These are phyloP conservation scores for Sander lucioperca DNA, from an alignment of 2,113 vertebrate genomes.

Conservation along the genomic window DNA sequence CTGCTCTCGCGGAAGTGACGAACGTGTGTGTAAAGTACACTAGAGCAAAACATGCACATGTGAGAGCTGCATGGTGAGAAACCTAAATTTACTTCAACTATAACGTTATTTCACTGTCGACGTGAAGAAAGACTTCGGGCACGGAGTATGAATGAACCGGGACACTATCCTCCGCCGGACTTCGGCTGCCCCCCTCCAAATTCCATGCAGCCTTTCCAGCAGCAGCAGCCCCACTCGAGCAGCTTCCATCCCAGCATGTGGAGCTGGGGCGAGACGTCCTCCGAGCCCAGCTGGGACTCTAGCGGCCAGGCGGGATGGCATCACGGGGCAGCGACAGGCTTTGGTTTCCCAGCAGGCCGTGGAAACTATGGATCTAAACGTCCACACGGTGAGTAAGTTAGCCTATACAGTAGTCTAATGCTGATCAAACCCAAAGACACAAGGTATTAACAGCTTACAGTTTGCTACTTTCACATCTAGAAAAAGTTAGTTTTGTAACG, in stretches of 20 bases:
- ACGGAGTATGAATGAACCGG: conserved; percentile 62
- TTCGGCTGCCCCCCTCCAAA: conserved; percentile 60
- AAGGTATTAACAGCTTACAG: background rate
- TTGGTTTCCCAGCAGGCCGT: background rate
- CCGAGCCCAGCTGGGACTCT: conserved; percentile 49
- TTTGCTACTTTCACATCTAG: background rate
- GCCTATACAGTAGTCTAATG: too few relatives aligned
- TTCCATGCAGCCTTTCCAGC: conserved; percentile 46
- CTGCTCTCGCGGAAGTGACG: conserved; percentile 72
- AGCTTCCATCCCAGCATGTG: conserved; percentile 77
- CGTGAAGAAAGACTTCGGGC: background rate
- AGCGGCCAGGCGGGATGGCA: conserved; percentile 17
- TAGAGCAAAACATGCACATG: conserved; percentile 58
- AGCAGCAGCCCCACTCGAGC: conserved; percentile 45
- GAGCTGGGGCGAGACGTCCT: conserved; percentile 64
- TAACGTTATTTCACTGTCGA: background rate
- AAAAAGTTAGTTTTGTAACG: background rate
- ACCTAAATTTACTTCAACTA: fast-evolving
- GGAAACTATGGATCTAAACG: conserved; percentile 11
- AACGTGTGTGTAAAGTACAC: background rate
- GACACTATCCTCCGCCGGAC: conserved; percentile 75
- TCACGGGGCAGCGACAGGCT: background rate
- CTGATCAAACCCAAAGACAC: background rate
- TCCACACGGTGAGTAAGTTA: conserved; percentile 46
- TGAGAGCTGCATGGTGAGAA: conserved; percentile 15